A percentile compares a stretch with the other conserved stretches of the same genome.
Evolutionary conservation across 2,113 vertebrate genomes (phyloP).

Genomic region (Hipposideros armiger): DNA sequence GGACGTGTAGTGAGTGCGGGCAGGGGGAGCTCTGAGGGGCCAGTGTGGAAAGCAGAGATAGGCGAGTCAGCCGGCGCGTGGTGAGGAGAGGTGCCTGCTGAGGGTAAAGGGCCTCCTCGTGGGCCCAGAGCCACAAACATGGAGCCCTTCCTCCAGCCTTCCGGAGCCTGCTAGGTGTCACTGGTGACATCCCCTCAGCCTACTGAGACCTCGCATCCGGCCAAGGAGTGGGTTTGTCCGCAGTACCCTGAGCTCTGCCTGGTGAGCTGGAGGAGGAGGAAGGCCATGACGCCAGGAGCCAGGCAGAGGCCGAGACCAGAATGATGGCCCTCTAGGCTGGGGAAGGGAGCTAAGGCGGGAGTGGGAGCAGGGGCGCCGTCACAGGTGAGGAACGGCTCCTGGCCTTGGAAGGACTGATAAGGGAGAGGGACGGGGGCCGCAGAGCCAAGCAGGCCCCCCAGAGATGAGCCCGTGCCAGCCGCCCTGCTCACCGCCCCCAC

Average conservation of each 20-base stretch:
- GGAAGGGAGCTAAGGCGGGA: not conserved
- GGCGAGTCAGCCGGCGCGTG: not conserved
- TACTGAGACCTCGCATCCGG: not conserved
- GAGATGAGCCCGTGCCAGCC: too few relatives aligned
- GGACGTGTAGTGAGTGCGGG: not conserved
- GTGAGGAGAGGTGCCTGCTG: not conserved
- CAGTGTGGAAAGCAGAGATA: not conserved
- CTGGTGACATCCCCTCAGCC: not conserved
- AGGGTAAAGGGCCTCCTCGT: not conserved
- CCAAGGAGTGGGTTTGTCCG: not conserved
- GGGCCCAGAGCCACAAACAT: not conserved
- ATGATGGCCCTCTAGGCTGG: not conserved
- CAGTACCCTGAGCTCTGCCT: not conserved
- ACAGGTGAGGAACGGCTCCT: not conserved
- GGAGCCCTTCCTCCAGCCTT: not conserved
- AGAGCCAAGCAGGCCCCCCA: not conserved
- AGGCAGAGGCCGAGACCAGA: not conserved
- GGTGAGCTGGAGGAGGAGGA: not conserved
- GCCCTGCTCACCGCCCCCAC: too few relatives aligned
- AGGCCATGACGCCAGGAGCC: not conserved
- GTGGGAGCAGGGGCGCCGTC: not conserved
- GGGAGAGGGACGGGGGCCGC: not conserved
- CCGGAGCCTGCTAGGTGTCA: not conserved
- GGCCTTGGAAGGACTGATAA: not conserved
- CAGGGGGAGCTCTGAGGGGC: not conserved